Evolutionary conservation across 1,140 invertebrate species (phyloP).

Genomic region (Coelopa frigida): DNA sequence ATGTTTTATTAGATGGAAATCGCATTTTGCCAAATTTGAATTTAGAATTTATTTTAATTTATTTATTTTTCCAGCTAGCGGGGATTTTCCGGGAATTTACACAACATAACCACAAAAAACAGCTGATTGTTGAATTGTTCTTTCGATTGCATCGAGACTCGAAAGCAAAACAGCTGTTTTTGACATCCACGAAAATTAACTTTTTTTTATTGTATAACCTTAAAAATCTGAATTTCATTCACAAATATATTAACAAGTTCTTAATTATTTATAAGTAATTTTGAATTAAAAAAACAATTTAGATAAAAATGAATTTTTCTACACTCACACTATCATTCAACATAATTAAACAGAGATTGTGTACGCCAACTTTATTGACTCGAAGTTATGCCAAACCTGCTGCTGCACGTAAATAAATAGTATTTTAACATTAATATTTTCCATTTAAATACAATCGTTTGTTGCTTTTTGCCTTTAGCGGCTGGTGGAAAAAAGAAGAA

Average conservation of each 20-base stretch:
- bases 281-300: no score
- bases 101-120: no score
- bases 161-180: constrained; percentile 1
- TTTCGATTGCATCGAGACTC: no score
- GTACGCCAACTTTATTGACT: constrained; percentile 12
- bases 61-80: neutral
- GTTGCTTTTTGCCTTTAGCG: constrained; percentile 5
- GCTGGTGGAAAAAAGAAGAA: constrained; percentile 49
- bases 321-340: constrained; percentile 16
- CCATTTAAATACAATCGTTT: neutral
- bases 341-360: constrained; percentile 17
- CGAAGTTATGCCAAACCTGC: constrained; percentile 31
- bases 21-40: no score
- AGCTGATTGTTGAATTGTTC: no score
- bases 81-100: no score
- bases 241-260: no score
- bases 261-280: no score
- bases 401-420: constrained; percentile 13
- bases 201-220: no score
- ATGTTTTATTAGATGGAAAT: constrained; percentile 42
- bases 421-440: neutral
- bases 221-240: constrained; percentile 7
- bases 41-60: no score
- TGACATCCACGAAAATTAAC: no score
- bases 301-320: constrained; percentile 15